phyloP scores from a whole-genome alignment of 2,888 invertebrate genomes.

The Spatulosminthurus flaviceps region DNA sequence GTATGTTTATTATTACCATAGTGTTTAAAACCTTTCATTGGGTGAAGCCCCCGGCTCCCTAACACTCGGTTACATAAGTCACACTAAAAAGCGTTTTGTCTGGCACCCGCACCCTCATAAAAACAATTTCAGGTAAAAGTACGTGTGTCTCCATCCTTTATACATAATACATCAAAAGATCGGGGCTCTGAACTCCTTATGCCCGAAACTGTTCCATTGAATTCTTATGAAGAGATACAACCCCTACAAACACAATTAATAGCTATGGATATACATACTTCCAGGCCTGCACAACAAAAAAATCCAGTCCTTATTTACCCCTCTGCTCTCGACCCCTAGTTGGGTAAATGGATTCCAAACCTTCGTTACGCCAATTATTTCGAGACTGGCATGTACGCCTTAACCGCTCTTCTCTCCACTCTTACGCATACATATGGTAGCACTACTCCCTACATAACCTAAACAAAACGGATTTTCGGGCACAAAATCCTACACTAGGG shows the following conservation, averaged over 20 bases:
- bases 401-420: not conserved
- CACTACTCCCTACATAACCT: no score
- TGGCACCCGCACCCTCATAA: conserved; percentile 30
- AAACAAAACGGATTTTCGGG: no score
- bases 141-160: not conserved
- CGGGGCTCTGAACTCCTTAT: no score
- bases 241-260: no score
- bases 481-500: no score
- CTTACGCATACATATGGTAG: not conserved
- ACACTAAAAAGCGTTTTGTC: conserved; percentile 29
- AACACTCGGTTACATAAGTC: not conserved
- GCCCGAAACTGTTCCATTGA: no score
- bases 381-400: not conserved
- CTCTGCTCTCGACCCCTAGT: not conserved
- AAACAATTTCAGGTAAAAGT: conserved; percentile 33
- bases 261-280: not conserved
- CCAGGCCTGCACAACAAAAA: not conserved
- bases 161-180: no score
- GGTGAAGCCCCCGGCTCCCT: conserved; percentile 8
- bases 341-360: conserved; percentile 37
- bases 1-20: conserved; percentile 5
- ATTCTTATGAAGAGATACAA: no score
- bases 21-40: conserved; percentile 15
- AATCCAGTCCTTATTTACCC: conserved; percentile 17
- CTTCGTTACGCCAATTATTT: conserved; percentile 61